These are phyloP conservation scores for Cyrtodaria siliqua DNA, from an alignment of 2,888 invertebrate genomes.

Conservation along the genomic window DNA sequence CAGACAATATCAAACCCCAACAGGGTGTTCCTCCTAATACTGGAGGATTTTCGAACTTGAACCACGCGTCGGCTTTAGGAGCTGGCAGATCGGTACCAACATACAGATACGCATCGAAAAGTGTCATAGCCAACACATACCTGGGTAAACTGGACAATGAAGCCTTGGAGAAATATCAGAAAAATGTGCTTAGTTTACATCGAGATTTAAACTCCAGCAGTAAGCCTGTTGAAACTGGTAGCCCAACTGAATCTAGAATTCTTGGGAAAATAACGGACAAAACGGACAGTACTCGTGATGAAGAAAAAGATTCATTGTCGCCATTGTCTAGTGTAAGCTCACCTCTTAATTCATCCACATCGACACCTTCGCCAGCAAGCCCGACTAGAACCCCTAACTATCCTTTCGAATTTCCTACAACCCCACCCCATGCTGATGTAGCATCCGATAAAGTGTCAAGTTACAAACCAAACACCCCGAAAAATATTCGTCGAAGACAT, in stretches of 20 bases:
- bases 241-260: constrained; percentile 19
- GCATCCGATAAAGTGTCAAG: constrained; percentile 82
- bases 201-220: constrained; percentile 61
- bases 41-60: constrained; percentile 61
- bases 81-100: constrained; percentile 57
- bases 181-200: constrained; percentile 79
- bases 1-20: constrained; percentile 20
- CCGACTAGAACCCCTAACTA: constrained; percentile 51
- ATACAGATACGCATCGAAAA: constrained; percentile 83
- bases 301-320: constrained; percentile 57
- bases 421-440: constrained; percentile 78
- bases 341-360: constrained; percentile 39
- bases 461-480: constrained; percentile 81
- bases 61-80: constrained; percentile 61
- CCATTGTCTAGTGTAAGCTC: constrained; percentile 54
- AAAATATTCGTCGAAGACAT: constrained; percentile 80
- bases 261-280: too few relatives aligned
- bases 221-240: constrained; percentile 18
- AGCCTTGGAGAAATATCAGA: constrained; percentile 81
- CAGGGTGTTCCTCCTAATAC: constrained; percentile 32
- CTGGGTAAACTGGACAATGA: constrained; percentile 78
- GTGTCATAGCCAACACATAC: constrained; percentile 85
- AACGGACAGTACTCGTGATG: constrained; percentile 17
- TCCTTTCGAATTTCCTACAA: constrained; percentile 69
- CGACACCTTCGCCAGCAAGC: constrained; percentile 58